phyloP scores from a whole-genome alignment of 37 sponge, comb jelly and placozoan species.

The Bolinopsis microptera region DNA sequence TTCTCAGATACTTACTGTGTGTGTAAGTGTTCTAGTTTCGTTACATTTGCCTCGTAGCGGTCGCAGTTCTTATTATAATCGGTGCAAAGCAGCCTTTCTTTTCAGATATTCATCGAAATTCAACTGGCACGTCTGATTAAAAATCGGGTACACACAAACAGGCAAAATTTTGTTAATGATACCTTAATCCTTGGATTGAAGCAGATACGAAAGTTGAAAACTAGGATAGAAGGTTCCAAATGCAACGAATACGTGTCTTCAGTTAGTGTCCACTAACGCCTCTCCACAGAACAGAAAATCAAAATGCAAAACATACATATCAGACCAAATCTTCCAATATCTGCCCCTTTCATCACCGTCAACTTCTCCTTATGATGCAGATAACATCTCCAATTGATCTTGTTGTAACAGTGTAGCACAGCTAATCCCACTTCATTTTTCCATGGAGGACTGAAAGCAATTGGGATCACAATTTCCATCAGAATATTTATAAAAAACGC shows the following conservation, averaged over 20 bases:
- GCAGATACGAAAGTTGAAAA: too few species aligned
- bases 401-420: constrained; percentile 80
- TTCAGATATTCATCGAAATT: constrained; percentile 73
- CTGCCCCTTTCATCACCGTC: constrained; percentile 83
- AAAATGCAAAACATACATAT: too few species aligned
- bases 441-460: constrained; percentile 68
- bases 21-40: constrained; percentile 37
- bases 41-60: constrained; percentile 79
- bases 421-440: constrained; percentile 83
- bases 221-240: too few species aligned
- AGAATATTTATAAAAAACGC: background rate
- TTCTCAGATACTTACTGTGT: constrained; percentile 34
- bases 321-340: constrained; percentile 83
- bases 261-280: too few species aligned
- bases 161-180: too few species aligned
- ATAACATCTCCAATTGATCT: constrained; percentile 87
- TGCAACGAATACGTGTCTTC: too few species aligned
- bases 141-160: too few species aligned
- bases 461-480: background rate
- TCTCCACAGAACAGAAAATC: too few species aligned
- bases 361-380: constrained; percentile 80
- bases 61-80: constrained; percentile 84
- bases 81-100: constrained; percentile 91
- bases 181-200: too few species aligned
- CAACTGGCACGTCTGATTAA: constrained; percentile 52